These are phyloP conservation scores for Antrozous pallidus DNA, from an alignment of 2,797 vertebrate species.

Conservation along the genomic window DNA sequence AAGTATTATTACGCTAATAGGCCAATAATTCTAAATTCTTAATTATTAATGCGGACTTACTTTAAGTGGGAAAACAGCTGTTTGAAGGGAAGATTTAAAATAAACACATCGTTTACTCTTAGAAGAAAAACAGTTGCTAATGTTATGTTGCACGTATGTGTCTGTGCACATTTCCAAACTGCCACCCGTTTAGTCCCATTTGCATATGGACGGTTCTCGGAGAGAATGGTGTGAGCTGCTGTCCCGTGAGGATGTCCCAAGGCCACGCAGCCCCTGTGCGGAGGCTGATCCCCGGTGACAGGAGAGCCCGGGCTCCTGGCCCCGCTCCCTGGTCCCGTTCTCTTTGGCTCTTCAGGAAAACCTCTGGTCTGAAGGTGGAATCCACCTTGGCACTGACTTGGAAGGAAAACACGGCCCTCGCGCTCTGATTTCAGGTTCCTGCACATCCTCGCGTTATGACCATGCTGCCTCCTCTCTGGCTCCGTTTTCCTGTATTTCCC, in stretches of 20 bases:
- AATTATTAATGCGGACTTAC: constrained; percentile 39
- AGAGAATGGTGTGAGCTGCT: not conserved
- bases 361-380: not conserved
- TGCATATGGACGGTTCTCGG: not conserved
- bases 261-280: no score
- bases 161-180: not conserved
- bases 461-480: not conserved
- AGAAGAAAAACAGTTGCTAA: not conserved
- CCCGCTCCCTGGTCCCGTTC: no score
- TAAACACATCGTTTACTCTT: constrained; percentile 13
- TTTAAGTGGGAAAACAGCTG: constrained; percentile 19
- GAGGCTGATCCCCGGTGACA: no score
- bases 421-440: not conserved
- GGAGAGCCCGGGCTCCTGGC: no score
- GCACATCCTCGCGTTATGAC: not conserved
- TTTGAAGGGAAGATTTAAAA: constrained; percentile 29
- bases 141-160: not conserved
- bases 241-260: not conserved
- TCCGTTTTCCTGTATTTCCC: not conserved
- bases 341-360: not conserved
- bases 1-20: constrained; percentile 32
- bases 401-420: not conserved
- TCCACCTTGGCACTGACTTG: constrained; percentile 13
- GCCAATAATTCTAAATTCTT: constrained; percentile 36
- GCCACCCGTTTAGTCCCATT: not conserved